Conservation (phyloP, 2,888 invertebrate genomes). For the Halictus quadricinctus region DNA sequence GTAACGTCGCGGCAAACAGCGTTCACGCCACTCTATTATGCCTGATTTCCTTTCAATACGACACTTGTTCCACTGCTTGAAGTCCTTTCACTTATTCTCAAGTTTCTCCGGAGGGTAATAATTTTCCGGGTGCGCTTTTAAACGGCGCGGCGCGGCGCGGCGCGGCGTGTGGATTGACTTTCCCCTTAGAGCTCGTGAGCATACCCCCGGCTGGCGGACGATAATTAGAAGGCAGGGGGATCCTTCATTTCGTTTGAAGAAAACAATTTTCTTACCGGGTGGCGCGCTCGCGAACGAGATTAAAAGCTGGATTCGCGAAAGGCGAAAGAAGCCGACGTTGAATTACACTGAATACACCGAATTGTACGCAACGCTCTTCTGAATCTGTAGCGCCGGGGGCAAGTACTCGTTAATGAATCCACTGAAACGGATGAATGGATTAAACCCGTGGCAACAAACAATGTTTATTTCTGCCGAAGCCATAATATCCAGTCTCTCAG, state of each 20-base stretch:
- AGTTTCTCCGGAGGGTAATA: constrained; percentile 22
- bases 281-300: constrained; percentile 13
- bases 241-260: constrained; percentile 23
- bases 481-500: not conserved
- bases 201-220: not conserved
- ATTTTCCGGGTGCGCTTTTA: constrained; percentile 31
- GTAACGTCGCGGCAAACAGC: not conserved
- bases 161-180: not conserved
- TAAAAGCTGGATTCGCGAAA: constrained; percentile 31
- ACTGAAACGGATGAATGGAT: not conserved
- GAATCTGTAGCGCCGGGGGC: not conserved
- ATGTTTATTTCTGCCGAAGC: not conserved
- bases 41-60: constrained; percentile 32
- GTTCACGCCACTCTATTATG: constrained; percentile 21
- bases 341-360: not conserved
- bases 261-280: constrained; percentile 36
- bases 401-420: not conserved
- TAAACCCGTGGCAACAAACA: not conserved
- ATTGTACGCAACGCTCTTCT: not conserved
- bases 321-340: not conserved
- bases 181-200: constrained; percentile 27
- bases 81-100: constrained; percentile 30
- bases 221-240: constrained; percentile 36
- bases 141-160: constrained; percentile 4
- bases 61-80: constrained; percentile 35